Conservation (phyloP, 2,113 vertebrate genomes). For the Ahaetulla prasina region DNA sequence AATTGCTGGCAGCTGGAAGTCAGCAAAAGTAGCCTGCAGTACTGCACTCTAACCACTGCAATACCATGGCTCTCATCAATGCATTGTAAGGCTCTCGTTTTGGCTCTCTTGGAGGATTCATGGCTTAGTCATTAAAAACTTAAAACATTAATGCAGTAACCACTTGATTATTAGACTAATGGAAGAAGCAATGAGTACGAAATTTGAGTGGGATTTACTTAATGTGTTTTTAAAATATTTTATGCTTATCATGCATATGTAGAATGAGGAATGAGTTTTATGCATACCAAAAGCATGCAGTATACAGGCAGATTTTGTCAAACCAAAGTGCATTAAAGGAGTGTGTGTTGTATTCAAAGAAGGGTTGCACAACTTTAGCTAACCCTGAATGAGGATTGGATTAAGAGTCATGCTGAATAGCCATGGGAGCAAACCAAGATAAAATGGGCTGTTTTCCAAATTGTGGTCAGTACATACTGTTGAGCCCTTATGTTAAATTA, state of each 20-base stretch:
- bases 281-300: neutral
- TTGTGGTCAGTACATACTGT: neutral
- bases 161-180: neutral
- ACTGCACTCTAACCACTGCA: too few relatives aligned
- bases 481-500: neutral
- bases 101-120: neutral
- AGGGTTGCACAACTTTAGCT: neutral
- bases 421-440: neutral
- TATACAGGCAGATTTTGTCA: neutral
- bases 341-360: neutral
- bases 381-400: neutral
- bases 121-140: neutral
- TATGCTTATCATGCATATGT: neutral
- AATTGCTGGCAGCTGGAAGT: too few relatives aligned
- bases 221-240: neutral
- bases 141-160: neutral
- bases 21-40: too few relatives aligned
- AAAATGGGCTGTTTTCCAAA: neutral
- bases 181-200: neutral
- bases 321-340: neutral
- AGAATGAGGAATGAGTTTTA: neutral
- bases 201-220: neutral
- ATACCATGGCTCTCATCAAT: neutral
- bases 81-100: neutral
- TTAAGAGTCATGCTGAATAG: neutral